Base-by-base conservation (phyloP, 2,797 vertebrate species). In the Lepus oiostolus region DNA sequence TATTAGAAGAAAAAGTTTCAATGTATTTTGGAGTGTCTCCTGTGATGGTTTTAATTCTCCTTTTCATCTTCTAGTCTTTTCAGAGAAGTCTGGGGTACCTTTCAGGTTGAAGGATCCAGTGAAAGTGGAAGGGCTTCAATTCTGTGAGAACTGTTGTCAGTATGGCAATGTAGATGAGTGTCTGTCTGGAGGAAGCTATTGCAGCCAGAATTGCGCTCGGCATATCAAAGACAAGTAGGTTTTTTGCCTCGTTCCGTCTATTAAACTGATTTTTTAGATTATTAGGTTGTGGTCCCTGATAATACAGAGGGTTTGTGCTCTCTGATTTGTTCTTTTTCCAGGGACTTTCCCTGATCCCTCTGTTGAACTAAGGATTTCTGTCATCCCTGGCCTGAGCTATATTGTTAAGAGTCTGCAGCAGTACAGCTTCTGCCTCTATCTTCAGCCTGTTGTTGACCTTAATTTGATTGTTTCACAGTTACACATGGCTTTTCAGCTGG, bases 151-250 rank as follows among this genome's bases (percentile, higher is more conserved):
- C 97, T 99, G 98, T 95, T 98, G 98, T 96, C 97, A 98, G 94
- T 99, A 98, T 94, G 98, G 98, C 97, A 98, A 97, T 1, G 87
- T 97, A 83, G 98, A 98, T 68, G 98, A 99, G 93, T 98, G 99
- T 98, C 98, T 98, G 96, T 96, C 98, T 93, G 98, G 98, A 96
- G 98, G 98, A 94, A 98, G 97, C 91, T 98, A 98, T 97, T 99
- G 98, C 98, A 99, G 98, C 97, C 98, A 98, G 95, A 98, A 98
- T 71, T 99, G 99, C 98, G 97, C 98, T 85, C 98, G 98, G 93
- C 98, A 98, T 96, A 85, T 97, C 75, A 99, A 98, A 97, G 98
- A 98, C 97, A 98, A 98, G 99, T 99, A 98, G 98, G 99, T 98
- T 92, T 96, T 96, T 58, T 85, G 84, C 85, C 85, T 52, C 26